Percentiles rank a stretch among this genome's conserved stretches.
Evolutionary conservation across 2,797 vertebrate genomes (phyloP).

Genomic region (Alcedo quadribrachys): DNA sequence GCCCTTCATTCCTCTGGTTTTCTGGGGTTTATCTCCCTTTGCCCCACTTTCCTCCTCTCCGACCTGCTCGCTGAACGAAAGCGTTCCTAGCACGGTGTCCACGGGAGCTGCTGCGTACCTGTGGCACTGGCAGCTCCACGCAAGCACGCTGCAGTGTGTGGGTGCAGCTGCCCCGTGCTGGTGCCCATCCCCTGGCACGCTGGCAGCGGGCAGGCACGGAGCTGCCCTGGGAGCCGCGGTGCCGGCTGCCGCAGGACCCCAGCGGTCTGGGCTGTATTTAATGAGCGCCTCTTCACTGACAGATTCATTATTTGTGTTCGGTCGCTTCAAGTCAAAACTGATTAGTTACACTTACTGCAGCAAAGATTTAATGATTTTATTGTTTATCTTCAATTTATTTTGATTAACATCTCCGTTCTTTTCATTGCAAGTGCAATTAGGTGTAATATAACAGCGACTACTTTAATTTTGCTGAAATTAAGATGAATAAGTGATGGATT

Average conservation of each 20-base stretch:
- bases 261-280: constrained; percentile 77
- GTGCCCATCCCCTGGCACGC: no score
- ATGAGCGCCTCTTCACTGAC: constrained; percentile 83
- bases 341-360: constrained; percentile 87
- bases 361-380: constrained; percentile 90
- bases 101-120: neutral
- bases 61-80: neutral
- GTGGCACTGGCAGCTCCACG: neutral
- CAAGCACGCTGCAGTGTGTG: neutral
- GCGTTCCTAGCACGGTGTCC: neutral
- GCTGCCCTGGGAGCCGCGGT: constrained; percentile 19
- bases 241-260: constrained; percentile 70
- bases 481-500: constrained; percentile 86
- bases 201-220: neutral
- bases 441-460: constrained; percentile 82
- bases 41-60: neutral
- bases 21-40: neutral
- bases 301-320: constrained; percentile 87
- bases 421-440: constrained; percentile 87
- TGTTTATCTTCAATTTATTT: constrained; percentile 91
- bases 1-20: neutral
- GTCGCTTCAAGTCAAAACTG: constrained; percentile 85
- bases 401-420: constrained; percentile 88
- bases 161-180: no score
- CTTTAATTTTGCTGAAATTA: constrained; percentile 87